These are phyloP conservation scores for Cryptotis parvus DNA, from an alignment of 2,113 vertebrate species.

Conservation along the genomic window DNA sequence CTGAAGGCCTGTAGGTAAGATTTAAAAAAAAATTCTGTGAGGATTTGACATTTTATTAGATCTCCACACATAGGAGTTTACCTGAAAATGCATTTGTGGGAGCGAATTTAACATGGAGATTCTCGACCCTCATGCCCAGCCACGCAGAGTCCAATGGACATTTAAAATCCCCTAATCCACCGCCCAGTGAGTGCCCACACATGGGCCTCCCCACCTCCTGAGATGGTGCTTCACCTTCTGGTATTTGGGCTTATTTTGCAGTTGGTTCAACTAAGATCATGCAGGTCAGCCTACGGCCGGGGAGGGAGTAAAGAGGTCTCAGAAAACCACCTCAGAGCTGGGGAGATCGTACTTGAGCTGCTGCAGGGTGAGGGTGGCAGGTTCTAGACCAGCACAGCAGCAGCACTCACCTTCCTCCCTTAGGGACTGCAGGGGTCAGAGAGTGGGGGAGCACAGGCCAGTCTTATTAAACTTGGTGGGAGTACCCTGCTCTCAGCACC, in stretches of 20 bases:
- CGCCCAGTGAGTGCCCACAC: no score
- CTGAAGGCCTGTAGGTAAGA: neutral
- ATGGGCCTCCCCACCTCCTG: neutral
- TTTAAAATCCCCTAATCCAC: neutral
- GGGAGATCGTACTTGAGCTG: neutral
- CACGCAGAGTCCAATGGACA: neutral
- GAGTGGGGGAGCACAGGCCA: neutral
- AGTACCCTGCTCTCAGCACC: neutral
- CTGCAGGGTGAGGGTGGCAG: neutral
- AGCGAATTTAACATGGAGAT: neutral
- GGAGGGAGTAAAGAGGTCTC: neutral
- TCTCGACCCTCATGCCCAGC: neutral
- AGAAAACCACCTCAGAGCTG: neutral
- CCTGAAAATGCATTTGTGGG: neutral
- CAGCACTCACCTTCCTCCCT: neutral
- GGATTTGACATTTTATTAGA: neutral
- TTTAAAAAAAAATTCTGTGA: neutral
- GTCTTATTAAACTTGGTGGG: neutral
- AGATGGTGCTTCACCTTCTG: neutral
- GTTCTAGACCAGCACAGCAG: neutral
- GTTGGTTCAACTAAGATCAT: neutral
- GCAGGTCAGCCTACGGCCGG: neutral
- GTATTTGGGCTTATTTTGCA: neutral
- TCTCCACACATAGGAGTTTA: neutral
- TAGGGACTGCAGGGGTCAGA: neutral